phyloP scores from a whole-genome alignment of 2,888 invertebrate genomes.

The Cryptocephalus primarius region DNA sequence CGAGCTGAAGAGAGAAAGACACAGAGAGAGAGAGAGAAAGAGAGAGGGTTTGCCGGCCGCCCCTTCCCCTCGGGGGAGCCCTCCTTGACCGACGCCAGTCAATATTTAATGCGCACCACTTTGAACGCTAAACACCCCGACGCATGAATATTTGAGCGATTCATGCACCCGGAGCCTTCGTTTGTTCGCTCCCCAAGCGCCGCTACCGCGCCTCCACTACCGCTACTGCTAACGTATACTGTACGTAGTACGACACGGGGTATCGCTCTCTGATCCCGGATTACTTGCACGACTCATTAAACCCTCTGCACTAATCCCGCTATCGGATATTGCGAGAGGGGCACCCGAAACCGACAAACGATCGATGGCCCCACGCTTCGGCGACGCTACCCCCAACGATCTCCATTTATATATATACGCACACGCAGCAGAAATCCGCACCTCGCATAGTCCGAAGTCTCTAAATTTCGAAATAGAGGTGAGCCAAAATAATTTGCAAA shows the following conservation, averaged over 20 bases:
- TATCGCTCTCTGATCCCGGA: constrained; percentile 39
- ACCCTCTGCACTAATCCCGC: constrained; percentile 38
- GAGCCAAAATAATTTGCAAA: too few relatives aligned
- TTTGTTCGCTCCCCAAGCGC: too few relatives aligned
- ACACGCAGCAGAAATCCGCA: too few relatives aligned
- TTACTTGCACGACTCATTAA: constrained; percentile 44
- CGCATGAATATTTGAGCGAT: constrained; percentile 3
- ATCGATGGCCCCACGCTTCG: too few relatives aligned
- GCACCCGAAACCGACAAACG: too few relatives aligned
- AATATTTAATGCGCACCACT: constrained; percentile 34
- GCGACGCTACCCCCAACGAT: too few relatives aligned
- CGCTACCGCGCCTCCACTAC: too few relatives aligned
- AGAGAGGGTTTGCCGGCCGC: constrained; percentile 3
- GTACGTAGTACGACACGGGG: constrained; percentile 9
- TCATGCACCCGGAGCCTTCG: neutral
- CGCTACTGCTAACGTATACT: neutral
- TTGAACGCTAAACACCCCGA: constrained; percentile 15
- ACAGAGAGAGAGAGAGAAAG: neutral
- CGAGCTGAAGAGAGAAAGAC: constrained; percentile 6
- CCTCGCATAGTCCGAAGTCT: too few relatives aligned
- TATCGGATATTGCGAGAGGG: constrained; percentile 34
- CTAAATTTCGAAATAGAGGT: too few relatives aligned
- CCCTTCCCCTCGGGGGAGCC: constrained; percentile 25
- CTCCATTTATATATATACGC: too few relatives aligned
- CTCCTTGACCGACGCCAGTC: constrained; percentile 30